phyloP scores from a whole-genome alignment of 2,113 vertebrate species.

The Megaleporinus macrocephalus region DNA sequence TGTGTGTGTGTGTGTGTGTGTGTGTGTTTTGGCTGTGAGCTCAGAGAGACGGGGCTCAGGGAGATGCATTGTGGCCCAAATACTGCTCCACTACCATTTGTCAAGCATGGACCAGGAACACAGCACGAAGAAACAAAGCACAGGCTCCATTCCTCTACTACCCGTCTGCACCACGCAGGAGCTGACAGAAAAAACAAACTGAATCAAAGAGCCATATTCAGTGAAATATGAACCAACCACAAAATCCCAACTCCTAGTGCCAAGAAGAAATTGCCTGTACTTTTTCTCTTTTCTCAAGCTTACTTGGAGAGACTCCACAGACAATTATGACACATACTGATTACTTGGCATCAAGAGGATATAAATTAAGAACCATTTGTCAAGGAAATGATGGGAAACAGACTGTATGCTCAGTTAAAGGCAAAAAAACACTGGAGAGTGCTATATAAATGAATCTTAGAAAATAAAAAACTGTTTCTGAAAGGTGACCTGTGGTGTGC shows the following conservation, averaged over 20 bases:
- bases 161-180: neutral
- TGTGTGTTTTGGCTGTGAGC: neutral
- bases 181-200: constrained; percentile 8
- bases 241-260: constrained; percentile 3
- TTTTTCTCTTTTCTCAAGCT: neutral
- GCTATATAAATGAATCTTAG: neutral
- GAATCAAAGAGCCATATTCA: neutral
- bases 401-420: neutral
- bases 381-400: neutral
- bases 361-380: neutral
- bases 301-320: neutral
- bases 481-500: no score
- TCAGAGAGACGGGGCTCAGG: constrained; percentile 29
- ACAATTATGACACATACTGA: neutral
- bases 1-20: neutral
- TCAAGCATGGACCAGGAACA: constrained; percentile 10
- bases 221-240: constrained; percentile 11
- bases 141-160: neutral
- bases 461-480: no score
- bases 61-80: constrained; percentile 26
- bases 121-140: neutral
- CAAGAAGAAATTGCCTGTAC: neutral
- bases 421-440: neutral
- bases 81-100: neutral
- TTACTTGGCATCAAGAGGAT: neutral